Evolutionary conservation across 2,888 invertebrate species (phyloP), one percentile per base, ranked within the genome.

Genomic region (Rotaria socialis): DNA sequence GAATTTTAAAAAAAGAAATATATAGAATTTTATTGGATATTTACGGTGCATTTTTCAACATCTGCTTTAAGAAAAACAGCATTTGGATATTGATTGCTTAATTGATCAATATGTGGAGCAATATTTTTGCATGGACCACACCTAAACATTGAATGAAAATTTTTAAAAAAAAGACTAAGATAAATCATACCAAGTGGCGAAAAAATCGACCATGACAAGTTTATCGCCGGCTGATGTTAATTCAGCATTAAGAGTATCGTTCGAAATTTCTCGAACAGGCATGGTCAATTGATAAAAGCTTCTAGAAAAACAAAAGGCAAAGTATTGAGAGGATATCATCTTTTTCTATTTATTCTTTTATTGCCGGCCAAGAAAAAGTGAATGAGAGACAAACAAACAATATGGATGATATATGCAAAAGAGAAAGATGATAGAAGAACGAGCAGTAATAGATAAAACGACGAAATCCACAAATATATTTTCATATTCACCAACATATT

Each of bases 71-170:
- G 88, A 89, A 98, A 99, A 27, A 96, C 93, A 24, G 96, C 96
- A 89, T 94, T 94, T 0, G 95, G 94, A 91, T 95, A 98, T 91
- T 95, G 95, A 16, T 93, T 93, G 41, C 97, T 94, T 67, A 97
- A 92, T 90, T 95, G 94, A 89, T 96, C 95, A 91, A 96, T 97
- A 86, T 95, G 92, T 16, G 99, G 98, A 10, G 96, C 95, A 89
- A 99, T 96, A 90, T 94, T 93, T 90, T 95, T 95, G 90, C 99
- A 99, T 7, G 99, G 98, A 2, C 96, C 96, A 92, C 99, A 99
- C 47, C 67, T 67, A 96, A 96, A 96, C 89, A 1, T 90, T 87
- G 86, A 87, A 86, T 50, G 85, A 84, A n/a, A 50, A n/a, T n/a
- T n/a, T 56, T 55, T 60, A 52, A 84, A 60, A 60, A 11, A 58